Conservation (phyloP, 2,888 invertebrate genomes). For the Pristionchus fissidentatus region DNA sequence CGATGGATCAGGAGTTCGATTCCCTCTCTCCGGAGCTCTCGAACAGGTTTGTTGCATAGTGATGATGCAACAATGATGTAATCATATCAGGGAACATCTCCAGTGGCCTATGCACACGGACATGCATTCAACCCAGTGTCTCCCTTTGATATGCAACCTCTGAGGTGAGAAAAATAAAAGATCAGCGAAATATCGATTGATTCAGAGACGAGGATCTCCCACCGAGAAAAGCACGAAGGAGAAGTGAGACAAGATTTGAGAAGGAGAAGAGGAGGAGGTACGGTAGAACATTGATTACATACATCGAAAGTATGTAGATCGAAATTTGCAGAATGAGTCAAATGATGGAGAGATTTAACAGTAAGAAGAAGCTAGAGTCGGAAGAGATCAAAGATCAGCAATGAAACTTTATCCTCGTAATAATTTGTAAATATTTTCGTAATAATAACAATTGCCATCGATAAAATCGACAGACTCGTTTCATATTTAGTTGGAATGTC, state of each 20-base stretch:
- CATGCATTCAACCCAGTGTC: conserved; percentile 70
- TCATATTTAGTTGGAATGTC: background rate
- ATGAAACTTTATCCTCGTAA: background rate
- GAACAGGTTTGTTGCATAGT: conserved; percentile 58
- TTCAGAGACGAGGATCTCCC: conserved; percentile 34
- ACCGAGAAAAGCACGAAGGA: conserved; percentile 10
- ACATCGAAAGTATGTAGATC: background rate
- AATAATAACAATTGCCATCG: conserved; percentile 1
- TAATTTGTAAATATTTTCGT: conserved; percentile 12
- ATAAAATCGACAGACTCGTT: conserved; percentile 31
- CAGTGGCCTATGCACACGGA: conserved; percentile 70
- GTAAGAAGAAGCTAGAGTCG: background rate
- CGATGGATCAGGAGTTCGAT: conserved; percentile 69
- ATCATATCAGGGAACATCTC: conserved; percentile 64
- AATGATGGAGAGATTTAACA: conserved; percentile 15
- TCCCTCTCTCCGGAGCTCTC: conserved; percentile 70
- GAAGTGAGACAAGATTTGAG: conserved; percentile 12
- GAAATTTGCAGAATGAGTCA: conserved; percentile 20
- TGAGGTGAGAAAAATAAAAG: conserved; percentile 26
- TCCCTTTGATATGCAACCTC: conserved; percentile 62
- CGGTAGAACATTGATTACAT: background rate
- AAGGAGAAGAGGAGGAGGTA: conserved; percentile 23
- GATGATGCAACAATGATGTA: conserved; percentile 32
- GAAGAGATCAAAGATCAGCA: background rate
- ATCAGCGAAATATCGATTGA: background rate